Conservation (phyloP, 2,113 vertebrate genomes). For the Podiceps cristatus region DNA sequence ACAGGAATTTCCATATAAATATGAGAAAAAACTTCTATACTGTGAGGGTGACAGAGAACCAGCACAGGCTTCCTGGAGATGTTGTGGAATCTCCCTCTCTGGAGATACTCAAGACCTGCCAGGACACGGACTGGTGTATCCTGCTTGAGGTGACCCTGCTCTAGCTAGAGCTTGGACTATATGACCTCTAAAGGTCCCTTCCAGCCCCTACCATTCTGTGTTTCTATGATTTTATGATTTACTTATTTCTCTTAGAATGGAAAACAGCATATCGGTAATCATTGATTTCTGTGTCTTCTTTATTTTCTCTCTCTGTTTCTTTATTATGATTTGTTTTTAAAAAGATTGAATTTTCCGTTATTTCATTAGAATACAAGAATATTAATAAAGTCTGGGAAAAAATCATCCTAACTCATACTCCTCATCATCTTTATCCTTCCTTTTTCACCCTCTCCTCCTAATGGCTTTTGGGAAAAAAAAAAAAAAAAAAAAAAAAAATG, state of each 20-base stretch:
- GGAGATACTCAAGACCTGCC: no score
- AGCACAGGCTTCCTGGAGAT: no score
- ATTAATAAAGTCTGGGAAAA: neutral
- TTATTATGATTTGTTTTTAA: neutral
- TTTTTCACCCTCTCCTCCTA: neutral
- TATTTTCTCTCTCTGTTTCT: neutral
- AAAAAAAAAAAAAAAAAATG: neutral
- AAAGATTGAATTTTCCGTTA: fast-evolving
- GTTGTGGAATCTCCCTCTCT: no score
- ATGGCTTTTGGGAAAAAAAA: neutral
- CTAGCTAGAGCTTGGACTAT: no score
- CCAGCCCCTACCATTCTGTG: no score
- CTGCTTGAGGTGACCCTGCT: no score
- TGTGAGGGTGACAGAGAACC: no score
- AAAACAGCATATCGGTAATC: neutral
- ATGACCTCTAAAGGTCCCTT: no score
- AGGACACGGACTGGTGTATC: no score
- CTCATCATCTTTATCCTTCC: neutral
- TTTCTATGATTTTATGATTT: no score
- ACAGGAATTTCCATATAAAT: no score
- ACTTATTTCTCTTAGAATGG: neutral
- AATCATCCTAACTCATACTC: neutral
- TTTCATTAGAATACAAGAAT: neutral
- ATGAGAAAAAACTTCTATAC: no score
- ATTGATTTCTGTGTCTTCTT: neutral